Base-by-base conservation (phyloP, 2,797 vertebrate genomes). In the Alectoris magna region DNA sequence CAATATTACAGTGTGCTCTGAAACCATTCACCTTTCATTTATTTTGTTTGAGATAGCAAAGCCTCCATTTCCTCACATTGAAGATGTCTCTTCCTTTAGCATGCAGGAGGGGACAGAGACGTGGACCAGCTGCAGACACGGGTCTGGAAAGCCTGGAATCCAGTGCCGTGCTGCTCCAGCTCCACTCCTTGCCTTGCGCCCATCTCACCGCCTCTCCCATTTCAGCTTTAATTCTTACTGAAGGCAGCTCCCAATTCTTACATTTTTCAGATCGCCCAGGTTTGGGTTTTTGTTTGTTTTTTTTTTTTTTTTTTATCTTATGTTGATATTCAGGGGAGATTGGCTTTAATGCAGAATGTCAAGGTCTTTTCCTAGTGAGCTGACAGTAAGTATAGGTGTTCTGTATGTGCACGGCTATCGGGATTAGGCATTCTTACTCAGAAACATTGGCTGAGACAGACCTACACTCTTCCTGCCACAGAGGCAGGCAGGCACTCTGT, bases 361-460 rank as follows among this genome's bases (percentile, higher is more conserved):
- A 93, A 90, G 96, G 91, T 93, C 90, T 94, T 55, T 87, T 93
- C 80, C 77, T 82, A 75, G 80, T 93, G 66, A 82, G 66, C 94
- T 94, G 96, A 92, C 94, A 94, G 83, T 34, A 84, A 94, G 83
- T 34, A 82, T 91, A 91, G 81, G 88, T 91, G 92, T 91, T 95
- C 92, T 90, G 84, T 79, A 90, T 71, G 87, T 88, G 79, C 77
- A 90, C 2, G 14, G 87, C 93, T 96, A 96, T 91, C 10, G 3
- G 93, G 87, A 95, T 87, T 78, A 93, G 93, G 88, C 87, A 84
- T 93, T 88, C 90, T 63, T 91, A 12, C 92, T 93, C 29, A 1
- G 87, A 96, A 95, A 92, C 88, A 86, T 88, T 95, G 95, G 91
- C 94, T 84, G 85, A 96, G 87, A 90, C 93, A 94, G 94, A 91